A percentile compares a stretch with the other conserved stretches of the same genome.
These are phyloP conservation scores for Enteromius viviparus DNA, from an alignment of 2,797 vertebrate genomes.

Conservation along the genomic window DNA sequence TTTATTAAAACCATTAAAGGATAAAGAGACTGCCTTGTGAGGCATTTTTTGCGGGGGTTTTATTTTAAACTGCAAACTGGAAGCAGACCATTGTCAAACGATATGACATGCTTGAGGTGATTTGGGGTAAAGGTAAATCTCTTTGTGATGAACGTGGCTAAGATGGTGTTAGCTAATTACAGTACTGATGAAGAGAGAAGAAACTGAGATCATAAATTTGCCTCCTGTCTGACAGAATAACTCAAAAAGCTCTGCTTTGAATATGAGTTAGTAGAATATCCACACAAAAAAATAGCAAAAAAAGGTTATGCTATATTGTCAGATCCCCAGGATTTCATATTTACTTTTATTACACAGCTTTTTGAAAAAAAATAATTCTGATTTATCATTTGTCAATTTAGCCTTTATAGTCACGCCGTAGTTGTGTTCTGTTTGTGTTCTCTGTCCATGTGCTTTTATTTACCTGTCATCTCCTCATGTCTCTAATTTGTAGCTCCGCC, in stretches of 20 bases:
- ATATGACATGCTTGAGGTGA: conserved; percentile 60
- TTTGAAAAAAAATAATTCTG: neutral
- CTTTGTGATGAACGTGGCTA: conserved; percentile 58
- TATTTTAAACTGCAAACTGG: conserved; percentile 37
- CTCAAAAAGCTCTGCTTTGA: neutral
- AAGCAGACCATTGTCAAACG: conserved; percentile 53
- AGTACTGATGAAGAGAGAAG: conserved; percentile 10
- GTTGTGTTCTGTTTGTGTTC: no score
- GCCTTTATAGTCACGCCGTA: no score
- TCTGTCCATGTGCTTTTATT: no score
- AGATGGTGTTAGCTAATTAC: conserved; percentile 27
- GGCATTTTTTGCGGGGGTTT: conserved; percentile 73
- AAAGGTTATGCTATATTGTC: neutral
- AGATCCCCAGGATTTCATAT: neutral
- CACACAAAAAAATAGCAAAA: neutral
- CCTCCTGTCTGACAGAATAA: neutral
- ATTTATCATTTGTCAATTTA: neutral
- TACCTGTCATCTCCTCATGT: no score
- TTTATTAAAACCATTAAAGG: conserved; percentile 81
- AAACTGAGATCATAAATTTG: neutral
- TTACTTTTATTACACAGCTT: neutral
- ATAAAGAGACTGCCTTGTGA: conserved; percentile 71
- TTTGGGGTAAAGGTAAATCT: conserved; percentile 74
- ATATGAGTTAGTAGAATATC: neutral
- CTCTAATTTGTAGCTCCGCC: no score